Percentiles rank a stretch among this genome's conserved stretches.
Conservation (phyloP, 2,113 vertebrate genomes). For the Bucco capensis region DNA sequence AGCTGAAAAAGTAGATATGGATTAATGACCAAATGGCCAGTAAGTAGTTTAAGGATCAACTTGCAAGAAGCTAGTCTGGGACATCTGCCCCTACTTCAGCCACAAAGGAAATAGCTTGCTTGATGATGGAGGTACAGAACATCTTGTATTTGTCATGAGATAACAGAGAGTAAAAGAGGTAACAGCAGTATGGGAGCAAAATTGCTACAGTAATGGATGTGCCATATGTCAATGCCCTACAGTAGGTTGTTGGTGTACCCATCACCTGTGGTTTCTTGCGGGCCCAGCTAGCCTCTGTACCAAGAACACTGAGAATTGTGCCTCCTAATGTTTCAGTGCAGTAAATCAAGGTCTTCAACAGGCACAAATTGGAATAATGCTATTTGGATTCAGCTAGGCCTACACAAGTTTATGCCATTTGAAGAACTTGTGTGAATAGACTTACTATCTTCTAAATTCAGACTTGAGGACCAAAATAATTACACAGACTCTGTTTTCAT, state of each 20-base stretch:
- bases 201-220: neutral
- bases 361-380: neutral
- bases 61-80: neutral
- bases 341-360: neutral
- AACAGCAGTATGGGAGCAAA: neutral
- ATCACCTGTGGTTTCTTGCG: neutral
- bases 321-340: neutral
- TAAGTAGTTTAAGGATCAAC: neutral
- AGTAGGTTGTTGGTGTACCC: neutral
- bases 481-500: neutral
- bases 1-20: neutral
- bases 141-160: neutral
- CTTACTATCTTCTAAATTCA: neutral
- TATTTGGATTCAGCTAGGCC: neutral
- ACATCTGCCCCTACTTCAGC: neutral
- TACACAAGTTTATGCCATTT: neutral
- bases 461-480: neutral
- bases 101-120: neutral
- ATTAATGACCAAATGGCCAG: neutral
- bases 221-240: neutral
- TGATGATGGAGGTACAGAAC: neutral
- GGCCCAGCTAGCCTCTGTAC: neutral
- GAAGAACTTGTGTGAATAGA: neutral
- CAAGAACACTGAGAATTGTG: neutral
- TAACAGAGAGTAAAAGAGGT: neutral